Conservation (phyloP, 1,140 invertebrate species). For the Laupala kohalensis region DNA sequence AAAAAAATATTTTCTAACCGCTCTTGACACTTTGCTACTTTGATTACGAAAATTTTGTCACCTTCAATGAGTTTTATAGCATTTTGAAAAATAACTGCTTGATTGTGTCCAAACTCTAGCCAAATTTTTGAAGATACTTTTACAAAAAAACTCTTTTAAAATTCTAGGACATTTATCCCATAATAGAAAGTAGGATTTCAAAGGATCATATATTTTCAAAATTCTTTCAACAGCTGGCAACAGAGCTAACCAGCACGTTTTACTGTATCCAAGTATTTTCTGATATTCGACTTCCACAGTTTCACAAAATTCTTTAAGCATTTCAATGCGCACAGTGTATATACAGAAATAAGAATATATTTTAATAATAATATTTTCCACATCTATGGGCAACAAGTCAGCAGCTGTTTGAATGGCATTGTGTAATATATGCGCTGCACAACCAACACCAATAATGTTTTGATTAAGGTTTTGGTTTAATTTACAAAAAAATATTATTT, state of each 20-base stretch:
- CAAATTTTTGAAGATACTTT: conserved; percentile 17
- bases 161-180: conserved; percentile 19
- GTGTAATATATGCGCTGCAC: conserved; percentile 23
- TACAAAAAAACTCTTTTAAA: conserved; percentile 20
- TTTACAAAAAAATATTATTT: conserved; percentile 11
- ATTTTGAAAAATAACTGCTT: not conserved
- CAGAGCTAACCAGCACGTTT: conserved; percentile 20
- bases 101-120: conserved; percentile 7
- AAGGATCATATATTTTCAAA: too few species aligned
- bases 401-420: conserved; percentile 22
- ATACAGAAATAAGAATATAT: conserved; percentile 25
- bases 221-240: too few species aligned
- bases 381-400: conserved; percentile 22
- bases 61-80: not conserved
- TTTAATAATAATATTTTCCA: conserved; percentile 22
- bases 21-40: not conserved
- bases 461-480: conserved; percentile 10
- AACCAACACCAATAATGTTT: conserved; percentile 19
- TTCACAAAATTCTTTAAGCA: conserved; percentile 25
- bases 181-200: conserved; percentile 22
- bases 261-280: conserved; percentile 18
- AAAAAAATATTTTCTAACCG: too few species aligned
- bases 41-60: not conserved
- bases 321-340: conserved; percentile 22
- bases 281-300: conserved; percentile 18